A percentile compares a stretch with the other conserved stretches of the same genome.
phyloP scores from a whole-genome alignment of 2,113 vertebrate species.

The Nannobrachium achirus region DNA sequence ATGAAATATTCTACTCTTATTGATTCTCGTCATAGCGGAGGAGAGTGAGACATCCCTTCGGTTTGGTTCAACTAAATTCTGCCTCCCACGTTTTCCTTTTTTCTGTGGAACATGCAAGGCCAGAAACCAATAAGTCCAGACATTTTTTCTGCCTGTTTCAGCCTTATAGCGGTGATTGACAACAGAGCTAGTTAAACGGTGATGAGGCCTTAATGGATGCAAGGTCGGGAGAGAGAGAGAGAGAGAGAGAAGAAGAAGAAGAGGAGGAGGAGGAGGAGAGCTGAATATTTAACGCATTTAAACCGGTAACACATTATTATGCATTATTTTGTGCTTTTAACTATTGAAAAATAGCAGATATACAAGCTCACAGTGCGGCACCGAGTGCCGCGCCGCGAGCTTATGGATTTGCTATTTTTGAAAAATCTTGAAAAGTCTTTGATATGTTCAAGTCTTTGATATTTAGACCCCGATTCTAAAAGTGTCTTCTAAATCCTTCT shows the following conservation, averaged over 20 bases:
- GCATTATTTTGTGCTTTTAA: no score
- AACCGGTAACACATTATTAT: no score
- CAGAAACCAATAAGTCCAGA: slow-evolving; percentile 65
- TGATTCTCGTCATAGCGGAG: slow-evolving; percentile 48
- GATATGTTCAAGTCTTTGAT: no score
- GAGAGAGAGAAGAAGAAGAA: slow-evolving; percentile 16
- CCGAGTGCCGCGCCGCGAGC: no score
- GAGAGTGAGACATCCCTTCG: slow-evolving; percentile 10
- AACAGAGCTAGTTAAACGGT: slow-evolving; percentile 82
- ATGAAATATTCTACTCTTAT: slow-evolving; percentile 46
- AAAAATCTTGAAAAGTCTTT: no score
- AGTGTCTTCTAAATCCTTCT: no score
- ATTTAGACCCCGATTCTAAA: no score
- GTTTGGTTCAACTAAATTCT: slow-evolving; percentile 16
- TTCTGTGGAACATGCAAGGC: slow-evolving; percentile 36
- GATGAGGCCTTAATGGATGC: slow-evolving; percentile 82
- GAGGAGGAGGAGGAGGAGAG: slow-evolving; percentile 7
- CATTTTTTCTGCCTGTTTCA: slow-evolving; percentile 60
- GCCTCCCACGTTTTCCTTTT: slow-evolving; percentile 5
- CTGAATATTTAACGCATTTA: slow-evolving; percentile 85
- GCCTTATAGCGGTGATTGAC: slow-evolving; percentile 77
- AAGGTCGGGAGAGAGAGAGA: slow-evolving; percentile 55
- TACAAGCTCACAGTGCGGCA: no score
- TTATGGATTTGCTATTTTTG: no score
- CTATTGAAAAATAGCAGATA: no score